Base-by-base conservation (phyloP, 2,113 vertebrate species). In the Tinamus guttatus region DNA sequence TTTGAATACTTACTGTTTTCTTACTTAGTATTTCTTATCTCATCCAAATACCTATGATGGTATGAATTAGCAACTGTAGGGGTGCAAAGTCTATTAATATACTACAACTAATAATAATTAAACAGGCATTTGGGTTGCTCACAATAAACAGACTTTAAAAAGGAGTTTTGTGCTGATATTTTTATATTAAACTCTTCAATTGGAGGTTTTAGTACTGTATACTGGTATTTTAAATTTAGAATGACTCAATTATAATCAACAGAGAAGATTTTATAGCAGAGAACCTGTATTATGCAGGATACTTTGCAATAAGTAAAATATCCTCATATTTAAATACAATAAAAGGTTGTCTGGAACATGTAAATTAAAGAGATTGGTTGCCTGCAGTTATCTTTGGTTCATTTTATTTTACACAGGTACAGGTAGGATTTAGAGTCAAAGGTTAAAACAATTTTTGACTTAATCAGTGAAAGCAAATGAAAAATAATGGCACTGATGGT, bases 1-100 rank as follows among this genome's bases (percentile, higher is more conserved):
- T 98, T 98, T 98, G 97, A 98, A 98, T 98, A 98, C 98, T 88
- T 91, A 94, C 97, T 96, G 97, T 97, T 97, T 98, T 97, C 95
- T 97, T 98, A 97, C 97, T 97, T 98, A 97, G 90, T 96, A 95
- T 98, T 98, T 98, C 97, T 97, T 98, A 97, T 97, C 97, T 97
- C 95, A 90, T 94, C 90, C 80, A 96, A 97, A 97, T 97, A 97
- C 96, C 96, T 96, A 94, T 96, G 91, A 90, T 89, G 97, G 96
- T 97, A 98, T 96, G 76, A 95, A 95, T 97, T 96, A 96, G 51
- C 89, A 95, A 89, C 69, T 97, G 94, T 97, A 98, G 97, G 97
- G 96, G 91, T 96, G 92, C 92, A 97, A 94, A 97, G 81, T 94
- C 97, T 97, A 97, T 97, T 97, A 97, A 95, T 97, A 98, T 97